Evolutionary conservation across 2,797 vertebrate species (phyloP).

Genomic region (Enteromius viviparus): DNA sequence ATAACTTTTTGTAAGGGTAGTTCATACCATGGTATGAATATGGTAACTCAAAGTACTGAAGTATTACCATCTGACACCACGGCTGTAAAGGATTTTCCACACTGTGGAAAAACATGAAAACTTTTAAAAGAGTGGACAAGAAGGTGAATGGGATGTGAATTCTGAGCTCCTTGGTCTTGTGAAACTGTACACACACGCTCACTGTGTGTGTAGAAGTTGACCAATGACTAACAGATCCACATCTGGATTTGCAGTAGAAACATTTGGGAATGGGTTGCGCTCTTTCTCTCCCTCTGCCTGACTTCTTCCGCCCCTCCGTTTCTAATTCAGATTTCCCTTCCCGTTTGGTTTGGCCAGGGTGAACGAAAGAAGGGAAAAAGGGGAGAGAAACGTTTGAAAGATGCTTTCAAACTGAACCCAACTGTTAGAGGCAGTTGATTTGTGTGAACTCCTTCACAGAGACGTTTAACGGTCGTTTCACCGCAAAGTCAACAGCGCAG

Average conservation of each 20-base stretch:
- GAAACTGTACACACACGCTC: not conserved
- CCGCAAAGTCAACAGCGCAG: slow-evolving; percentile 39
- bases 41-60: not conserved
- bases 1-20: not conserved
- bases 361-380: slow-evolving; percentile 37
- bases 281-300: slow-evolving; percentile 37
- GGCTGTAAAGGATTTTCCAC: not conserved
- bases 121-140: not conserved
- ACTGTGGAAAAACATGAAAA: not conserved
- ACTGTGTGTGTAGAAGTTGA: slow-evolving; percentile 25
- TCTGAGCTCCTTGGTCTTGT: not conserved
- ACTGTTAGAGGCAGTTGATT: slow-evolving; percentile 45
- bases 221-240: slow-evolving; percentile 67
- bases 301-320: slow-evolving; percentile 48
- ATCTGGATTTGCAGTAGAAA: slow-evolving; percentile 71
- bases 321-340: slow-evolving; percentile 57
- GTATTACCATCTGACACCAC: not conserved
- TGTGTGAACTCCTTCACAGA: slow-evolving; percentile 41
- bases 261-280: slow-evolving; percentile 46
- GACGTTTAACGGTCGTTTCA: slow-evolving; percentile 55
- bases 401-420: slow-evolving; percentile 47
- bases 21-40: not conserved
- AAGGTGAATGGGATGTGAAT: not conserved
- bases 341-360: slow-evolving; percentile 57
- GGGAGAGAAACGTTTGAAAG: slow-evolving; percentile 36